phyloP scores from a whole-genome alignment of 2,113 vertebrate species.

The Tenebrosternarchus preto region DNA sequence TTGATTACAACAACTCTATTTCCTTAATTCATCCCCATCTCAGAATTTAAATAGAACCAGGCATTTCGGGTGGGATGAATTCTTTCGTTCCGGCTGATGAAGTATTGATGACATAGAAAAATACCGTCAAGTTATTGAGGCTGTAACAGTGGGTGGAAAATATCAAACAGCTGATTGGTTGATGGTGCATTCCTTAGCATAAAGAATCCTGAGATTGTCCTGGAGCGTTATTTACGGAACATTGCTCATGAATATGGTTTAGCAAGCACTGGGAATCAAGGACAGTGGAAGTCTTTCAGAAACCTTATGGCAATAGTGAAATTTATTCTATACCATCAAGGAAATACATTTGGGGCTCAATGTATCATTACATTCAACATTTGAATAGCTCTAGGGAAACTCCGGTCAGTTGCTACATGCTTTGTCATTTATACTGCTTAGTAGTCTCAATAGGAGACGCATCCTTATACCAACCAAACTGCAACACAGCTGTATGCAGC shows the following conservation, averaged over 20 bases:
- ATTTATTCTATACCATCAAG: not conserved
- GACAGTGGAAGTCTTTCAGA: not conserved
- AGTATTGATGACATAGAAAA: not conserved
- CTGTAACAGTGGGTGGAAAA: not conserved
- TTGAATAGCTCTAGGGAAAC: not conserved
- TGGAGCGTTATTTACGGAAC: no score
- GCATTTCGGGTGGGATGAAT: not conserved
- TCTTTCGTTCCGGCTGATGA: not conserved
- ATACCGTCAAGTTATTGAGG: not conserved
- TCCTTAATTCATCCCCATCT: not conserved
- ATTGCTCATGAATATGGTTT: conserved; percentile 1
- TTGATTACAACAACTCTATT: conserved; percentile 3
- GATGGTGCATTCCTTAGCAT: no score
- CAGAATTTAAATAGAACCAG: not conserved
- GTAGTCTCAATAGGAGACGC: not conserved
- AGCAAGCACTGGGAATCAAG: not conserved
- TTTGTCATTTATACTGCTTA: conserved; percentile 16
- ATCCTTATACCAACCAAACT: not conserved
- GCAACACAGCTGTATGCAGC: not conserved
- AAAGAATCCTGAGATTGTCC: no score
- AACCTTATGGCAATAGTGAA: not conserved
- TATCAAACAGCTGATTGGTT: not conserved
- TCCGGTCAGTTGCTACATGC: not conserved
- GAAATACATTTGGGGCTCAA: not conserved
- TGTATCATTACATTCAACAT: not conserved